phyloP scores from a whole-genome alignment of 2,888 invertebrate species.

The Eueremaeus valkanovi region DNA sequence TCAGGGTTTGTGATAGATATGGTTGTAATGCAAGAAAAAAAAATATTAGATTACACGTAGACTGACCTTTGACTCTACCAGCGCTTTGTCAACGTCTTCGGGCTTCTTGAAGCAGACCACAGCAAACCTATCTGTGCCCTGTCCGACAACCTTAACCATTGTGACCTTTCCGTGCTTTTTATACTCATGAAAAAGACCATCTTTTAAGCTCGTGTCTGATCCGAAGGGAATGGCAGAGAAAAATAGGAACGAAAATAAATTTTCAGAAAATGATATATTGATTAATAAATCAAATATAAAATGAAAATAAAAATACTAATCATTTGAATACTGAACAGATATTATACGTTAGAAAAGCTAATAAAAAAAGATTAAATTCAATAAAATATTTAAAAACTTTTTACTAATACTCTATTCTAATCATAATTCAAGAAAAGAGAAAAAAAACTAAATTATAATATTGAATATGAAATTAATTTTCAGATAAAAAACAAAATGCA shows the following conservation, averaged over 20 bases:
- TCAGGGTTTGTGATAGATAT: not conserved
- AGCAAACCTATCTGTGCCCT: slow-evolving; percentile 85
- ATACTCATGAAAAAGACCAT: slow-evolving; percentile 96
- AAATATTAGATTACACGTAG: not conserved
- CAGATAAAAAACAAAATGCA: too few species aligned
- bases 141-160: slow-evolving; percentile 88
- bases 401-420: too few species aligned
- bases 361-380: too few species aligned
- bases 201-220: slow-evolving; percentile 84
- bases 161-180: slow-evolving; percentile 97
- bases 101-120: slow-evolving; percentile 94
- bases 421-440: too few species aligned
- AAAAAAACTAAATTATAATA: too few species aligned
- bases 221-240: not conserved
- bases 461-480: too few species aligned
- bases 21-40: not conserved
- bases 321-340: not conserved
- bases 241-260: not conserved
- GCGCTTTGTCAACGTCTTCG: slow-evolving; percentile 92
- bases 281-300: not conserved
- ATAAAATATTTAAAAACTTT: too few species aligned
- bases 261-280: not conserved
- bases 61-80: slow-evolving; percentile 75
- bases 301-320: not conserved
- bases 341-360: not conserved